Base-by-base conservation (phyloP, 2,113 vertebrate species). In the Clarias macrocephalus region DNA sequence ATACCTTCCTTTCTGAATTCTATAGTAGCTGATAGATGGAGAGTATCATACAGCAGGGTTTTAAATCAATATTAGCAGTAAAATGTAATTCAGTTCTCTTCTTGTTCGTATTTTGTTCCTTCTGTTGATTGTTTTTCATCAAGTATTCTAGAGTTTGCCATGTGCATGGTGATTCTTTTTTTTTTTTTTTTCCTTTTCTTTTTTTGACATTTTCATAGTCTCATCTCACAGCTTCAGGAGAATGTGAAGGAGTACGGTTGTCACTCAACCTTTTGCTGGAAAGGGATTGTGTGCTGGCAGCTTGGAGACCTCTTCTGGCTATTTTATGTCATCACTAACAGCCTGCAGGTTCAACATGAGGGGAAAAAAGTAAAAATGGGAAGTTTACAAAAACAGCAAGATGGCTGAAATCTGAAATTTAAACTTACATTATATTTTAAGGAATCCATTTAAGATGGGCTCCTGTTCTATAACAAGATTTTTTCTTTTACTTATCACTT, bases 281-380 rank as follows among this genome's bases (percentile, higher is more conserved):
- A 59, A 21, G 76, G 84, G 4, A 28, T 86, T 19, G 18, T 33
- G 23, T 77, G 80, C 16, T 59, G 80, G 48, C n/a, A 88, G 65
- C 23, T 57, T 82, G 72, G 88, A 85, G 88, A 87, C 82, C 83
- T 83, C 87, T 89, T 91, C 65, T 86, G 90, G 73, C 56, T 83
- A 65, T 60, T 37, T 59, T 76, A 52, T 76, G 42, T 54, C 42
- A 76, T 52, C 73, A 76, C 48, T 48, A 73, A 42, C 73, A 52
- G 11, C 42, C 23, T 52, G 42, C 21, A 54, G 12, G 23, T n/a
- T 76, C 23, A 52, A 42, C 10, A 28, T 15, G 15, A 79, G 42
- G 1, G 7, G 12, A 18, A 5, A 30, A 18, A 28, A 54, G 3
- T 48, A 76, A 15, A n/a, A 81, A 30, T 18, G 12, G 15, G 63